phyloP scores from a whole-genome alignment of 2,113 vertebrate genomes.

The Phoenicopterus ruber region DNA sequence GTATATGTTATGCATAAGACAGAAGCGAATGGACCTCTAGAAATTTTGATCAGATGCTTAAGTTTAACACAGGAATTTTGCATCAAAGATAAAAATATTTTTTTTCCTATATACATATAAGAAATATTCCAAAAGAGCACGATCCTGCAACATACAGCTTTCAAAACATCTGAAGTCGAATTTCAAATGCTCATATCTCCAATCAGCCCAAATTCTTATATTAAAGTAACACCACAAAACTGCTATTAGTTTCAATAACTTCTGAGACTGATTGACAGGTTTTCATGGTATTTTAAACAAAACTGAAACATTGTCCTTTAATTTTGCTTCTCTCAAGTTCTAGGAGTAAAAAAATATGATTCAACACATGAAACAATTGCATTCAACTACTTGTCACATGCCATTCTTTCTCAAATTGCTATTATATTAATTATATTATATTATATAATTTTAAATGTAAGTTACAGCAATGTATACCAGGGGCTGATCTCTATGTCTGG shows the following conservation, averaged over 20 bases:
- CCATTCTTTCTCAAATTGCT: not conserved
- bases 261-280: not conserved
- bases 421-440: not conserved
- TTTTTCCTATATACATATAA: accelerated
- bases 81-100: not conserved
- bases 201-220: not conserved
- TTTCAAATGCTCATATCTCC: not conserved
- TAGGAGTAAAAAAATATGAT: not conserved
- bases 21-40: not conserved
- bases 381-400: not conserved
- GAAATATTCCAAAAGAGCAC: not conserved
- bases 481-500: not conserved
- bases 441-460: not conserved
- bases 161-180: not conserved
- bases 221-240: not conserved
- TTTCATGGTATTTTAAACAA: not conserved
- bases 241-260: not conserved
- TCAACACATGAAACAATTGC: not conserved
- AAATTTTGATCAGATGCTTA: not conserved
- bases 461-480: not conserved
- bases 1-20: not conserved
- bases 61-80: not conserved
- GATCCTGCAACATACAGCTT: not conserved
- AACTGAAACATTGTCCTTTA: not conserved
- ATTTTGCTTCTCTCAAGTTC: not conserved